Base-by-base conservation (phyloP, 1,140 invertebrate genomes). In the Panulirus ornatus region DNA sequence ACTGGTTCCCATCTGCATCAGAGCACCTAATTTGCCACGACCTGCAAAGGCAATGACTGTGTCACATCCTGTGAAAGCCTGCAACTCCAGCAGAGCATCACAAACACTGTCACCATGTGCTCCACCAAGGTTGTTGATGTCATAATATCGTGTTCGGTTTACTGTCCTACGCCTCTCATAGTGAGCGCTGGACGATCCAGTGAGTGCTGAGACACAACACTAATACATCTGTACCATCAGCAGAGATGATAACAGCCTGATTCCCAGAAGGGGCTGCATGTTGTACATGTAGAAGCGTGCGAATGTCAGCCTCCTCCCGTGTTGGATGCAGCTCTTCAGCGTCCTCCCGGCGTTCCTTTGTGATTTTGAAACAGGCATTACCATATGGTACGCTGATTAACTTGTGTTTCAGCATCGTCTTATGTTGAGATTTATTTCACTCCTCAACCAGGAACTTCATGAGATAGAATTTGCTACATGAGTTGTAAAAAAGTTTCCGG, bases 361-460 rank as follows among this genome's bases (percentile, higher is more conserved):
- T 84, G 8, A 84, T 2, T 51, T 66, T 58, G 81, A 38, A 84
- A 38, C 81, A 84, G 34, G 2, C 16, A n/a, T 84, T 3, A 14
- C 71, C 58, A 44, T 11, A 71, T 9, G 63, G 66, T 2, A 66
- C 63, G 63, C 22, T 2, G 5, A 70, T n/a, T 36, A 54, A 11
- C 79, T 58, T 54, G 47, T 63, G 3, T 19, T 58, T 6, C 3
- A 58, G 47, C 27, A 47, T 58, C 30, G 54, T 11, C 27, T 47
- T 83, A 8, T 54, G 27, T n/a, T 36, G 16, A 2, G 14, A n/a
- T 0, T 2, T 1, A 38, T 70, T 40, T 14, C 66, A 70, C 34
- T 84, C 83, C 5, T 70, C 83, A 16, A 70, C 38, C 63, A 84
- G 42, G 11, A 84, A 84, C 63, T 73, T 84, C 34, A 84, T 84